phyloP scores from a whole-genome alignment of 2,888 invertebrate genomes.

The Ellobium chinense region DNA sequence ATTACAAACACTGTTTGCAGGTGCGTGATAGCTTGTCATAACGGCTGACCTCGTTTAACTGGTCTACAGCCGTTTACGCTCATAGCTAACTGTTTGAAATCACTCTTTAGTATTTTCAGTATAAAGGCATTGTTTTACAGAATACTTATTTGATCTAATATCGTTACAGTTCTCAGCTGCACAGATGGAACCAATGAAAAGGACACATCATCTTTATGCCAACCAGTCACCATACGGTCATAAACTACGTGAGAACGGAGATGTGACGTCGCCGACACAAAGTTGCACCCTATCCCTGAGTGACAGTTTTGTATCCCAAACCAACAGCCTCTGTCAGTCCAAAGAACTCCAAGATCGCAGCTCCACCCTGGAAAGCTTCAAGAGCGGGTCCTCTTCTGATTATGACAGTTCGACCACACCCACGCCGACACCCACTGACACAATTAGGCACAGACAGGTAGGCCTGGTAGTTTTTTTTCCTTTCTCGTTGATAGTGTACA shows the following conservation, averaged over 20 bases:
- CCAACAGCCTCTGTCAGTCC: constrained; percentile 22
- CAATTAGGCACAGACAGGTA: constrained; percentile 25
- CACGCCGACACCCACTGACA: constrained; percentile 11
- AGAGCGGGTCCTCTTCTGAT: constrained; percentile 24
- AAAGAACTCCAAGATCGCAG: not conserved
- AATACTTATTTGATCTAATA: no score
- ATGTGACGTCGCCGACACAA: constrained; percentile 20
- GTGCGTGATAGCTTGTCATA: no score
- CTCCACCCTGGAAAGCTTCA: constrained; percentile 28
- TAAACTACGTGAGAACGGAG: constrained; percentile 6
- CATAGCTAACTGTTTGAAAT: no score
- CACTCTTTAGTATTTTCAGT: no score
- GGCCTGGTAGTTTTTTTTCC: not conserved
- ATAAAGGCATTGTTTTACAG: no score
- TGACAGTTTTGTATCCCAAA: constrained; percentile 42
- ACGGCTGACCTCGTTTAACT: no score
- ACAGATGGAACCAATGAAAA: constrained; percentile 29
- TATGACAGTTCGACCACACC: constrained; percentile 22
- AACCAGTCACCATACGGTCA: not conserved
- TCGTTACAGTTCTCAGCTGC: no score
- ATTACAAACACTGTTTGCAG: no score
- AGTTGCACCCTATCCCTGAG: constrained; percentile 35
- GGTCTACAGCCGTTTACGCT: not conserved
- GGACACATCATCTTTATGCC: not conserved
- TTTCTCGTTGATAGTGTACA: no score